These are phyloP conservation scores for Ictalurus furcatus DNA, from an alignment of 2,113 vertebrate species.

Conservation along the genomic window DNA sequence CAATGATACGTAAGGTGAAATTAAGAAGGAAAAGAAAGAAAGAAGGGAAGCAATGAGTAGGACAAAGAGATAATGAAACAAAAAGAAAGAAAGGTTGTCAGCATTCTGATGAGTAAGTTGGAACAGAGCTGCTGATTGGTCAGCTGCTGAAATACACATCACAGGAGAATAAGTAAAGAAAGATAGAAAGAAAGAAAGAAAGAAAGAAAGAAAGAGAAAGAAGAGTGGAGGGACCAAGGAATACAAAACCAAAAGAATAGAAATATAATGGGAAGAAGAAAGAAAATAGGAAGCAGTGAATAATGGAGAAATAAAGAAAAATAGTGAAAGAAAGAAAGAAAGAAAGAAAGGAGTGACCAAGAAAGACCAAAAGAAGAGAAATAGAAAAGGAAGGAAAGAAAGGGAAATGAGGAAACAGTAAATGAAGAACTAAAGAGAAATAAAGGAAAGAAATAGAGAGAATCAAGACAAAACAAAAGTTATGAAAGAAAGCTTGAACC, in stretches of 20 bases:
- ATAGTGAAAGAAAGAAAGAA: neutral
- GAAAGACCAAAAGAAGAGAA: too few species aligned
- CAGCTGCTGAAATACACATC: too few species aligned
- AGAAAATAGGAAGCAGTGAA: too few species aligned
- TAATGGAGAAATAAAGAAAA: too few species aligned
- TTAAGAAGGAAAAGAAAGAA: neutral
- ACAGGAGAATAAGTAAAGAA: too few species aligned
- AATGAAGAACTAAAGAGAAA: neutral
- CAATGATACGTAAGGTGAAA: too few species aligned
- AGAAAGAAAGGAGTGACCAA: too few species aligned
- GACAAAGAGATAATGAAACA: neutral
- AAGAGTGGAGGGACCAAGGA: neutral
- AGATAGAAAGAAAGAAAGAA: neutral
- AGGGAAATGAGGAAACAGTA: too few species aligned
- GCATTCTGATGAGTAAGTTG: too few species aligned
- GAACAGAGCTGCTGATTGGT: too few species aligned
- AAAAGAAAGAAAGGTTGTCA: neutral
- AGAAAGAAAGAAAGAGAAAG: neutral
- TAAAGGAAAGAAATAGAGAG: too few species aligned
- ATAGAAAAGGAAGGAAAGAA: too few species aligned
- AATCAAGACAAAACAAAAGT: neutral
- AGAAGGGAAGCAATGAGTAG: neutral
- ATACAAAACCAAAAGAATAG: neutral
- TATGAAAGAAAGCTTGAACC: neutral
- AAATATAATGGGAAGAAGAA: neutral